Base-by-base conservation (phyloP, 2,888 invertebrate genomes). In the Lasioglossum villosulum region DNA sequence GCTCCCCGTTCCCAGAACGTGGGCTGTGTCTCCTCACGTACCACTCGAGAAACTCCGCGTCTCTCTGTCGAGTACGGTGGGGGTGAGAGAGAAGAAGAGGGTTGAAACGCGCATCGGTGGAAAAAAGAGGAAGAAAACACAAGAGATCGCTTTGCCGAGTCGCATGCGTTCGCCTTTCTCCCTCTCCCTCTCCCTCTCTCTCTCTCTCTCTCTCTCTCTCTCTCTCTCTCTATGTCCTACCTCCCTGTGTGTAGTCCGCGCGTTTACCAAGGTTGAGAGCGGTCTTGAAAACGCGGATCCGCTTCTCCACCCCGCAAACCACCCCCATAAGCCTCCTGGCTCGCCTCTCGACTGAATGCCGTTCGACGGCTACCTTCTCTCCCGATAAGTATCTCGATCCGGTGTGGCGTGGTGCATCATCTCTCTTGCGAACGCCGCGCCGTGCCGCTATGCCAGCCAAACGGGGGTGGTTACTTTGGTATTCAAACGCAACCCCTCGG, bases 81-180 rank as follows among this genome's bases (percentile, higher is more conserved):
- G 48, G 66, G 14, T 3, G 23, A 56, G 3, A n/a, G 52, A 52
- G n/a, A 3, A 4, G n/a, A n/a, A n/a, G n/a, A n/a, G 56, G 56
- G 56, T 56, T 56, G 56, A 56, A 56, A 30, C 30, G 34, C 23
- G 23, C 70, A 14, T 37, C 39, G 48, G 66, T 59, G 59, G 52
- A 71, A 56, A 66, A 37, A 45, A 72, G 70, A 39, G 48, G 68
- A 75, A 81, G 74, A 72, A 83, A 76, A 88, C 77, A 86, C 79
- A 56, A 56, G 79, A 78, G 86, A 80, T 86, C 90, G 78, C 86
- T 90, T 88, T 86, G 83, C 82, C 70, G 81, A 88, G 89, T 90
- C 85, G 75, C 89, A 79, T 77, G 78, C 82, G 85, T 77, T 70
- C 79, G 66, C 56, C 30, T 63, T n/a, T n/a, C n/a, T n/a, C n/a